Percentiles rank a stretch among this genome's conserved stretches.
Evolutionary conservation across 2,113 vertebrate species (phyloP).

Genomic region (Romanogobio albipinnatus): DNA sequence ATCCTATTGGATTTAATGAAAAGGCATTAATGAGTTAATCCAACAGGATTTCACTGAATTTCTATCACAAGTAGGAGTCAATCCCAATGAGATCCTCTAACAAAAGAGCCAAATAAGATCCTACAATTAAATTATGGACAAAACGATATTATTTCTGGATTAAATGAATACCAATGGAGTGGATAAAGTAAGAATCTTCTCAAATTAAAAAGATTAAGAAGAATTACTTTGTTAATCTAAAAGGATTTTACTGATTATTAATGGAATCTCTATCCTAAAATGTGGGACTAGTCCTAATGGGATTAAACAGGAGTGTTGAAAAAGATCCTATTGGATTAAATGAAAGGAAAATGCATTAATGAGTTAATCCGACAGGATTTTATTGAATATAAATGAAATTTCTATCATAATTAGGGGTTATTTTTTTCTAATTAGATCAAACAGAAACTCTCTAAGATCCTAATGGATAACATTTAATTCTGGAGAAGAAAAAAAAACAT

Average conservation of each 20-base stretch:
- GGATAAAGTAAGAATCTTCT: no score
- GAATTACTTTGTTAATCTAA: neutral
- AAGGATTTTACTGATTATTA: neutral
- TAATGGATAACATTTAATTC: neutral
- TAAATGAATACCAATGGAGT: neutral
- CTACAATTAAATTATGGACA: no score
- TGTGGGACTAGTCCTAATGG: neutral
- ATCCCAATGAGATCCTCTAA: neutral
- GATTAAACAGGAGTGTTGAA: neutral
- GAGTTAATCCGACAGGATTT: neutral
- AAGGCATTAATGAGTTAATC: neutral
- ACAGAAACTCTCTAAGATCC: neutral
- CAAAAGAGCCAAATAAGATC: neutral
- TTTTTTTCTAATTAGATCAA: neutral
- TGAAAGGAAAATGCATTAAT: neutral
- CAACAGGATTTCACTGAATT: neutral
- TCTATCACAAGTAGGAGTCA: neutral
- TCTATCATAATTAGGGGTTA: neutral
- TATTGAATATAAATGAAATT: neutral
- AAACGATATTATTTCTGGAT: neutral
- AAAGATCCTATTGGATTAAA: neutral
- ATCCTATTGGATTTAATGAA: neutral
- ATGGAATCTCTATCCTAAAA: neutral
- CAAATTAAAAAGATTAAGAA: no score
- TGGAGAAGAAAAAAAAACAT: neutral